Evolutionary conservation across 1,140 invertebrate species (phyloP).

Genomic region (Hycleus cichorii): DNA sequence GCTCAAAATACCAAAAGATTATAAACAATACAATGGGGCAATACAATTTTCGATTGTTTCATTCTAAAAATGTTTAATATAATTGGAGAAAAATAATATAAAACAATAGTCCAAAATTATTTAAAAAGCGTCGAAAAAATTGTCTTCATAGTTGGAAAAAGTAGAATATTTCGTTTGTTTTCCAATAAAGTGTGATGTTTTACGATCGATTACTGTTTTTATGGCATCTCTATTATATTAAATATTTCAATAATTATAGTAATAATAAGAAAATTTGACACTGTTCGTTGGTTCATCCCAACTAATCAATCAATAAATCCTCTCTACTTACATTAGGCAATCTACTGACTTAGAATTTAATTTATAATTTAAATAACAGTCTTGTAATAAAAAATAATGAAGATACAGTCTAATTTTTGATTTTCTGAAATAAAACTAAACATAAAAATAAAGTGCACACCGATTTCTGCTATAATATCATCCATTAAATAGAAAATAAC

Average conservation of each 20-base stretch:
- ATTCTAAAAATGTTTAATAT: not conserved
- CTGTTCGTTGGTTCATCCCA: not conserved
- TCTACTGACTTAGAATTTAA: conserved; percentile 21
- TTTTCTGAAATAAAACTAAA: conserved; percentile 2
- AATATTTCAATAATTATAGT: not conserved
- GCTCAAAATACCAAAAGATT: not conserved
- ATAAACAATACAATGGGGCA: not conserved
- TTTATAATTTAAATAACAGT: conserved; percentile 17
- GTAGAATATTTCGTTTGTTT: not conserved
- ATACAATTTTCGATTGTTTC: not conserved
- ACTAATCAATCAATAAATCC: conserved; percentile 1
- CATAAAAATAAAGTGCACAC: conserved; percentile 5
- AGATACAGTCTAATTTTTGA: conserved; percentile 15
- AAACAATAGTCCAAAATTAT: not conserved
- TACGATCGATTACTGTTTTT: not conserved
- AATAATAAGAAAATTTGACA: conserved; percentile 3
- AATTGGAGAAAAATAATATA: not conserved
- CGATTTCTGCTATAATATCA: not conserved
- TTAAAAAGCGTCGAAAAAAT: not conserved
- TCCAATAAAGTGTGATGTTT: not conserved
- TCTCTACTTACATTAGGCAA: conserved; percentile 6
- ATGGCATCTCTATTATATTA: not conserved
- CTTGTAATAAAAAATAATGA: conserved; percentile 10
- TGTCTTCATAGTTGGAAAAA: not conserved
- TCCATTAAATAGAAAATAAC: not conserved